Evolutionary conservation across 2,888 invertebrate species (phyloP).

Genomic region (Chymomyza caudatula): DNA sequence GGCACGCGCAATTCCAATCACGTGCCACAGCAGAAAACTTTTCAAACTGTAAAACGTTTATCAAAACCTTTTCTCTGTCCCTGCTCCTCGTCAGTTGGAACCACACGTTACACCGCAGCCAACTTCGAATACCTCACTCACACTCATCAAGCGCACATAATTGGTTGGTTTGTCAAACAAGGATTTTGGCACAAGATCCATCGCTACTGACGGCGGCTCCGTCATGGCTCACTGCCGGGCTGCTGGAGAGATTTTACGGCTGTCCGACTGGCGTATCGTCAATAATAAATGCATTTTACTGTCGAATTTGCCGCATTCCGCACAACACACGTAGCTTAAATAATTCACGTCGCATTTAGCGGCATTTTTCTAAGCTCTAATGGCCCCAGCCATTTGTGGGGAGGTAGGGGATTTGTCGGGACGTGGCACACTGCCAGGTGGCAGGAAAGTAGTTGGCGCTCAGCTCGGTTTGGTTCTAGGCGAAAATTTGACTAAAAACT

Average conservation of each 20-base stretch:
- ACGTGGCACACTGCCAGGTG: conserved; percentile 63
- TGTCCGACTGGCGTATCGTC: conserved; percentile 51
- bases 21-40: conserved; percentile 63
- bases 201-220: conserved; percentile 2
- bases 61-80: conserved; percentile 43
- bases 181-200: conserved; percentile 41
- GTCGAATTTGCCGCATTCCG: conserved; percentile 73
- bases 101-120: not conserved
- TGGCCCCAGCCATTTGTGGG: conserved; percentile 58
- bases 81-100: not conserved
- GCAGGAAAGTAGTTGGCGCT: conserved; percentile 66
- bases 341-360: conserved; percentile 71
- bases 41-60: conserved; percentile 67
- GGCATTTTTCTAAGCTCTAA: conserved; percentile 57
- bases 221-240: conserved; percentile 18
- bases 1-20: conserved; percentile 68
- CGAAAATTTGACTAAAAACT: conserved; percentile 72
- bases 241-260: not conserved
- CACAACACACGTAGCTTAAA: conserved; percentile 73
- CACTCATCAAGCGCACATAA: conserved; percentile 56
- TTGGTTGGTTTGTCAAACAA: conserved; percentile 59
- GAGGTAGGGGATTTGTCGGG: conserved; percentile 6
- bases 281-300: conserved; percentile 72
- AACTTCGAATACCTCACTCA: not conserved
- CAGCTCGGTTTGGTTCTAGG: conserved; percentile 49